Base-by-base conservation (phyloP, 92 coral and sea anemone species). In the Muricea muricata region DNA sequence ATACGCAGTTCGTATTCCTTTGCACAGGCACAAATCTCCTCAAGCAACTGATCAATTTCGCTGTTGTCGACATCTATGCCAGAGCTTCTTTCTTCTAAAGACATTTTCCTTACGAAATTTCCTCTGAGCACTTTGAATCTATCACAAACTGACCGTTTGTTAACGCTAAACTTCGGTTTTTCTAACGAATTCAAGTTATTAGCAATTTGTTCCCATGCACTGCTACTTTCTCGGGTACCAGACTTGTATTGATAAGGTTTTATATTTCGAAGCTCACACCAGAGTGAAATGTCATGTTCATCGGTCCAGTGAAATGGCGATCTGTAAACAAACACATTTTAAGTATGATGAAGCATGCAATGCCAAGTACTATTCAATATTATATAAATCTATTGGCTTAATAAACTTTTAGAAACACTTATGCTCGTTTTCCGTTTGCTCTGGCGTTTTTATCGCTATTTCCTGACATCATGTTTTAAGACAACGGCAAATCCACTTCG, bases 61-160 rank as follows among this genome's bases (percentile, higher is more conserved):
- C 30, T 63, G 5, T 63, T 39, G 28, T 63, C 70, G 0, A 63
- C 70, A 18, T 25, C 70, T 63, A 63, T 63, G 18, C 70, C 70
- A 17, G 61, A 54, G 61, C 61, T 54, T 25, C 4, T 54, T 54
- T 54, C 61, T 14, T 54, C 61, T 23, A 25, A 3, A 7, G n/a
- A 54, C 2, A 54, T 54, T 20, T 50, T 50, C 23, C 13, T 63
- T 33, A 65, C 10, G 72, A 6, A 65, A 65, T 65, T 65, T 65
- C 30, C 72, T 24, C 26, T 65, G n/a, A 65, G 34, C 18, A 65
- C 31, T 24, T 65, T 65, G 28, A 6, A 54, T 6, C 72, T 23
- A 65, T 65, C 72, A 65, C 72, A 28, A 65, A 65, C 72, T 65
- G 72, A 65, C 34, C 72, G 20, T 21, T 65, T 65, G 72, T 3